Evolutionary conservation across 1,140 invertebrate genomes (phyloP).

Genomic region (Anoplolepis gracilipes): DNA sequence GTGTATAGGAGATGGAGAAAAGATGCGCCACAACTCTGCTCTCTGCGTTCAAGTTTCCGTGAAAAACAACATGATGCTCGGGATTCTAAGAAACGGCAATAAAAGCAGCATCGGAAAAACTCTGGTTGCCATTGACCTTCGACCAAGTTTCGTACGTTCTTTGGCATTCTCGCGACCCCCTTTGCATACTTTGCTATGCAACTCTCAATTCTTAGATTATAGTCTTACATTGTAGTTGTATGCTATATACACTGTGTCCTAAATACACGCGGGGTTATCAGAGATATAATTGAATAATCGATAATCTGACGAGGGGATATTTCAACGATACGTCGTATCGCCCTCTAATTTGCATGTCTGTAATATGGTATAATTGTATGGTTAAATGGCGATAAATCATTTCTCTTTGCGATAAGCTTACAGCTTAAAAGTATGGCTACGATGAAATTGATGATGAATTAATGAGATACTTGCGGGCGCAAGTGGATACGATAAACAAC

Average conservation of each 20-base stretch:
- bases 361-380: slow-evolving; percentile 33
- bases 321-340: not conserved
- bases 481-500: slow-evolving; percentile 35
- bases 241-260: not conserved
- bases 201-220: not conserved
- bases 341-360: not conserved
- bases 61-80: not conserved
- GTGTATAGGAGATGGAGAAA: slow-evolving; percentile 13
- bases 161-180: slow-evolving; percentile 4
- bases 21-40: slow-evolving; percentile 20
- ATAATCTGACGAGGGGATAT: not conserved
- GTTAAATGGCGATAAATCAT: slow-evolving; percentile 41
- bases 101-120: slow-evolving; percentile 18
- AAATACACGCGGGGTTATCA: not conserved
- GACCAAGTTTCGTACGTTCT: slow-evolving; percentile 23
- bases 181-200: not conserved
- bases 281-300: slow-evolving; percentile 23
- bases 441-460: slow-evolving; percentile 44
- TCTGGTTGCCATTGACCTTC: slow-evolving; percentile 40
- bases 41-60: slow-evolving; percentile 44
- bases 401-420: slow-evolving; percentile 1
- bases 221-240: not conserved
- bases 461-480: slow-evolving; percentile 38
- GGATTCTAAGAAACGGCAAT: slow-evolving; percentile 38
- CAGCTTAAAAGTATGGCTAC: not conserved